Conservation (phyloP, 2,888 invertebrate species). For the Meghimatium bilineatum region DNA sequence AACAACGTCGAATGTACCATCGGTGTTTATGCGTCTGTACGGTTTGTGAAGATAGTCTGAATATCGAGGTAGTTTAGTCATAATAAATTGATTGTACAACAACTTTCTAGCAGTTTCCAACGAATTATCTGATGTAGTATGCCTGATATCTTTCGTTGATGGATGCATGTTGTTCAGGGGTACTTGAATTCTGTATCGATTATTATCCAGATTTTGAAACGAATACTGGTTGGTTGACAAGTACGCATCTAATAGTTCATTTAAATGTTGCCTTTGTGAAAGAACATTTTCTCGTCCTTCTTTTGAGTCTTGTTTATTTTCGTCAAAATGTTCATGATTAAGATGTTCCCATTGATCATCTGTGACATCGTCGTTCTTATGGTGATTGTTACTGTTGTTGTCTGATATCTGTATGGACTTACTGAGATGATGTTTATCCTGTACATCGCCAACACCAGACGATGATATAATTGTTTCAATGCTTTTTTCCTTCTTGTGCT, state of each 20-base stretch:
- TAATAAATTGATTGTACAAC: background rate
- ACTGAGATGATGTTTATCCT: too few species aligned
- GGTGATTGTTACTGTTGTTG: too few species aligned
- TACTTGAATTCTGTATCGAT: too few species aligned
- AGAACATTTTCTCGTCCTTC: too few species aligned
- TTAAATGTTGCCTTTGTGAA: too few species aligned
- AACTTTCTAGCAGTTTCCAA: background rate
- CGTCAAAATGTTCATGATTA: too few species aligned
- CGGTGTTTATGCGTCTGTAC: background rate
- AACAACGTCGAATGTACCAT: constrained; percentile 3
- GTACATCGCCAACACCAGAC: too few species aligned
- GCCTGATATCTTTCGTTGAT: background rate
- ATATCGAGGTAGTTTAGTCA: constrained; percentile 9
- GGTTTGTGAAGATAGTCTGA: background rate
- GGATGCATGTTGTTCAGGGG: background rate
- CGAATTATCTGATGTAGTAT: background rate
- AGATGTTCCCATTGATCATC: too few species aligned
- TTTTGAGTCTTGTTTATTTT: too few species aligned
- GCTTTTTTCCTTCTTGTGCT: background rate
- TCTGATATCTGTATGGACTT: too few species aligned
- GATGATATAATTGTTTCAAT: background rate
- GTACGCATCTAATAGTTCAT: background rate
- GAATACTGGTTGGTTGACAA: background rate
- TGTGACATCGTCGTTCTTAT: too few species aligned
- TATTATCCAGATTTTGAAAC: background rate